Evolutionary conservation across 1,140 invertebrate genomes (phyloP).

Genomic region (Metaphire vulgaris): DNA sequence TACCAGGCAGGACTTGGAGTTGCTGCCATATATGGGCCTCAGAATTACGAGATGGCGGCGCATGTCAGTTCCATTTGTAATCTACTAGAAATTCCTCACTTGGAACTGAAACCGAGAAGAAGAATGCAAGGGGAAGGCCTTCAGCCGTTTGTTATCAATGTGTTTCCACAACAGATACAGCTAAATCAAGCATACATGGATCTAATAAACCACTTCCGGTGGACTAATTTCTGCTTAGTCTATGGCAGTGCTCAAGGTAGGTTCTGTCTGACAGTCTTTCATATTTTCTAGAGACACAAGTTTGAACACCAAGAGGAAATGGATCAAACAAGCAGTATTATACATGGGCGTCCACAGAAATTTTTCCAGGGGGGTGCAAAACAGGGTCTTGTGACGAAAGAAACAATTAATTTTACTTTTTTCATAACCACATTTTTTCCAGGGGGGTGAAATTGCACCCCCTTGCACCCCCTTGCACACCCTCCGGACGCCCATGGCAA

Average conservation of each 20-base stretch:
- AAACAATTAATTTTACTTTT: not conserved
- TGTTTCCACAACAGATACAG: constrained; percentile 37
- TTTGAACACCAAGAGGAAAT: too few species aligned
- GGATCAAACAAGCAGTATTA: too few species aligned
- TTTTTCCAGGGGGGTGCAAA: not conserved
- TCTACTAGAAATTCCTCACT: constrained; percentile 76
- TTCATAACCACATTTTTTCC: not conserved
- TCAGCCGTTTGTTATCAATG: constrained; percentile 39
- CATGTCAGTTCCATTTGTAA: constrained; percentile 85
- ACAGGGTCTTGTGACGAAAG: not conserved
- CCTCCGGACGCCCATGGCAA: too few species aligned
- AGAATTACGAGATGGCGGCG: constrained; percentile 69
- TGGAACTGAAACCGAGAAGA: constrained; percentile 55
- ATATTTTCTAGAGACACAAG: not conserved
- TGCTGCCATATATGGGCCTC: constrained; percentile 80
- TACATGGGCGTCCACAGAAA: not conserved
- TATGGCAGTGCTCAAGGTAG: constrained; percentile 31
- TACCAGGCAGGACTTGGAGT: constrained; percentile 75
- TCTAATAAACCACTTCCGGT: constrained; percentile 39
- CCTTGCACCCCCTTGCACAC: too few species aligned
- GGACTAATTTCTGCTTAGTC: constrained; percentile 39
- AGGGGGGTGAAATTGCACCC: not conserved
- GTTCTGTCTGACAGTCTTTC: not conserved
- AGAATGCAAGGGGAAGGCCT: not conserved
- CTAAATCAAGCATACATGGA: constrained; percentile 37